phyloP scores from a whole-genome alignment of 1,140 invertebrate genomes.

The Atopsyche davidsoni region DNA sequence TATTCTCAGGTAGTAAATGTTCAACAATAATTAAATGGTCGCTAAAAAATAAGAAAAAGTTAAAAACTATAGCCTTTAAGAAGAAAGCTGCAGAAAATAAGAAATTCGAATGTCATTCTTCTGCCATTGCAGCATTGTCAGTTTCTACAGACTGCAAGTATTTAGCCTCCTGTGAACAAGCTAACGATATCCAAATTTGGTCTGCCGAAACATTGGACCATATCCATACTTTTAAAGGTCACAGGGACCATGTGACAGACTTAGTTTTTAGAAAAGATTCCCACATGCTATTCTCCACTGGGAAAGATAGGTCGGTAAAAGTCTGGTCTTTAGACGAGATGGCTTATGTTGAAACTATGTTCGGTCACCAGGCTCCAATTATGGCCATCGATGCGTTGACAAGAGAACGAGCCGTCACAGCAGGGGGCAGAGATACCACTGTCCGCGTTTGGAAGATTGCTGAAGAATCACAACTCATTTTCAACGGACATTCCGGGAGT shows the following conservation, averaged over 20 bases:
- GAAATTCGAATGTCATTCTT: slow-evolving; percentile 50
- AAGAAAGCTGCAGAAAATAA: slow-evolving; percentile 39
- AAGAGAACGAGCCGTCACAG: slow-evolving; percentile 80
- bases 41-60: slow-evolving; percentile 50
- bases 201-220: slow-evolving; percentile 68
- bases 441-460: slow-evolving; percentile 92
- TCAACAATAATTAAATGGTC: slow-evolving; percentile 81
- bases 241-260: slow-evolving; percentile 68
- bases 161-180: slow-evolving; percentile 73
- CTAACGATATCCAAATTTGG: slow-evolving; percentile 78
- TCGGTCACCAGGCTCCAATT: slow-evolving; percentile 86
- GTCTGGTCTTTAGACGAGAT: slow-evolving; percentile 95
- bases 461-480: slow-evolving; percentile 94
- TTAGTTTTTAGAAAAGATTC: slow-evolving; percentile 79
- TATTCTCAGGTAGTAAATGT: slow-evolving; percentile 86
- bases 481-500: slow-evolving; percentile 66
- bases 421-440: slow-evolving; percentile 80
- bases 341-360: slow-evolving; percentile 92
- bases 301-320: slow-evolving; percentile 79
- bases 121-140: slow-evolving; percentile 63
- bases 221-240: slow-evolving; percentile 76
- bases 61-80: slow-evolving; percentile 49
- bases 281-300: slow-evolving; percentile 83
- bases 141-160: slow-evolving; percentile 81
- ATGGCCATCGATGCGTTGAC: slow-evolving; percentile 82